Evolutionary conservation across 2,797 vertebrate species (phyloP).

Genomic region (Lerista edwardsae): DNA sequence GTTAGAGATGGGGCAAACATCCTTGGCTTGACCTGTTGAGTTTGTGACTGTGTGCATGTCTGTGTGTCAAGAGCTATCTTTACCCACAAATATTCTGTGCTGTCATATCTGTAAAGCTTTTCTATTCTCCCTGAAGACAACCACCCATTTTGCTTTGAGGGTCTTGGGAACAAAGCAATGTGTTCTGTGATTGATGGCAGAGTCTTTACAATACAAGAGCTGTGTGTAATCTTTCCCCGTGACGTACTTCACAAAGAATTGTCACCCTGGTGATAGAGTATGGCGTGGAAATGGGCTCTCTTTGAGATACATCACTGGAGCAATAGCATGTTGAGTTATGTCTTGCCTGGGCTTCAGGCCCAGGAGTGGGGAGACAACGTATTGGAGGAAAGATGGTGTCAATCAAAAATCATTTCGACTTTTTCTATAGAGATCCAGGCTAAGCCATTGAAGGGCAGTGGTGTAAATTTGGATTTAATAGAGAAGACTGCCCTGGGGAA

Average conservation of each 20-base stretch:
- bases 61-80: not conserved
- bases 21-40: not conserved
- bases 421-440: not conserved
- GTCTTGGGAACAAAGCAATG: conserved; percentile 40
- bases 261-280: conserved; percentile 59
- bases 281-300: conserved; percentile 27
- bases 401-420: conserved; percentile 42
- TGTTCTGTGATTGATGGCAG: conserved; percentile 51
- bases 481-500: not conserved
- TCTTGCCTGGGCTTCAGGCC: conserved; percentile 44
- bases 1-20: no score
- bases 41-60: not conserved
- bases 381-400: conserved; percentile 29
- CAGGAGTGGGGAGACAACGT: conserved; percentile 21
- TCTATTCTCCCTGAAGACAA: conserved; percentile 4
- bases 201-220: conserved; percentile 62
- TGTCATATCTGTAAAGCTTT: not conserved
- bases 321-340: conserved; percentile 54
- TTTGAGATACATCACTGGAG: conserved; percentile 62
- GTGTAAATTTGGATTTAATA: conserved; percentile 2
- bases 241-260: conserved; percentile 54
- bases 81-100: not conserved
- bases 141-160: conserved; percentile 24
- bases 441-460: no score
- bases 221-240: conserved; percentile 58